Conservation (phyloP, 1,140 invertebrate genomes). For the Hyposmocoma kahamanoa region DNA sequence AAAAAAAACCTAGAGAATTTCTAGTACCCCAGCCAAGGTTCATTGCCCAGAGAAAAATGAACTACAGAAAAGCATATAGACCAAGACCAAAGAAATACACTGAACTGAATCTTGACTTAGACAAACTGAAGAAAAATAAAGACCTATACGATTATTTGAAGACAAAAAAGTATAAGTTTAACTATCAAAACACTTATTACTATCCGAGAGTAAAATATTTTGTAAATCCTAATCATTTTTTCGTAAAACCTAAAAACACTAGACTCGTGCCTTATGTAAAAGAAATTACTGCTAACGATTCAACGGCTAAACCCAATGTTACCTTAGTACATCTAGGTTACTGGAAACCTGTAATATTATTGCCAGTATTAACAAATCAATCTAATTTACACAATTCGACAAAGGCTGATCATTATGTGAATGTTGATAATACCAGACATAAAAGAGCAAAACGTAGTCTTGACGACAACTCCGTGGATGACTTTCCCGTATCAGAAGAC, state of each 20-base stretch:
- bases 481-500: too few relatives aligned
- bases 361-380: neutral
- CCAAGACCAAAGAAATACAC: slow-evolving; percentile 56
- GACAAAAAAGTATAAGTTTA: slow-evolving; percentile 62
- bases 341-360: slow-evolving; percentile 51
- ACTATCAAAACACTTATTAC: slow-evolving; percentile 59
- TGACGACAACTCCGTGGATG: too few relatives aligned
- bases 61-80: slow-evolving; percentile 31
- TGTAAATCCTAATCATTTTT: slow-evolving; percentile 42
- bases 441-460: too few relatives aligned
- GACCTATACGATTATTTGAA: slow-evolving; percentile 59
- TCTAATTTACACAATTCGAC: too few relatives aligned
- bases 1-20: slow-evolving; percentile 47
- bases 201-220: slow-evolving; percentile 58
- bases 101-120: slow-evolving; percentile 56
- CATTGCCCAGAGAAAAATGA: slow-evolving; percentile 58
- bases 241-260: slow-evolving; percentile 35
- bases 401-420: too few relatives aligned
- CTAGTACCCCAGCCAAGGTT: slow-evolving; percentile 53
- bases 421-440: too few relatives aligned
- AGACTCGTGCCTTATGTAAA: slow-evolving; percentile 40
- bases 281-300: slow-evolving; percentile 6
- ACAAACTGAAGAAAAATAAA: slow-evolving; percentile 56
- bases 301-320: neutral
- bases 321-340: slow-evolving; percentile 26